Conservation (phyloP, 2,797 vertebrate genomes). For the Sphenodon punctatus region DNA sequence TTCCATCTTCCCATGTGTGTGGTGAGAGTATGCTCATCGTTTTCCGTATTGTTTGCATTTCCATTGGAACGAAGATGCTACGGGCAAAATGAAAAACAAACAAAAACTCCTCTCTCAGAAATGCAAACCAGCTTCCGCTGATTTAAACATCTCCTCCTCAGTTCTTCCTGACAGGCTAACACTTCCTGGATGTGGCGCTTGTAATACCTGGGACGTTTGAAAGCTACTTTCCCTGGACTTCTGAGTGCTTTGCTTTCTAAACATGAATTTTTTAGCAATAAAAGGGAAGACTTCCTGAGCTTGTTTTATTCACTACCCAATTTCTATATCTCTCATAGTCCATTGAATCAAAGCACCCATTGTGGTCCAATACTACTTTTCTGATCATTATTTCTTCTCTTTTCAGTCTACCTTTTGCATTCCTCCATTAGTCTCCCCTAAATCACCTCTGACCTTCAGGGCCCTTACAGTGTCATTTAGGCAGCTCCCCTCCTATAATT, state of each 20-base stretch:
- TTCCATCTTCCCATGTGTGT: neutral
- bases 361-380: neutral
- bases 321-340: too few species aligned
- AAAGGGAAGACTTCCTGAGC: neutral
- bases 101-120: conserved; percentile 6
- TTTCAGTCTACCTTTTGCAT: too few species aligned
- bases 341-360: neutral
- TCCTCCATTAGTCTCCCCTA: too few species aligned
- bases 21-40: neutral
- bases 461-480: too few species aligned
- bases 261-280: neutral
- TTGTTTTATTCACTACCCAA: neutral
- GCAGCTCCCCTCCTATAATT: too few species aligned
- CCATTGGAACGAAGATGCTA: neutral
- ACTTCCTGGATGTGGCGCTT: neutral
- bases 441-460: too few species aligned
- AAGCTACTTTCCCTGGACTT: neutral
- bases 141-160: neutral
- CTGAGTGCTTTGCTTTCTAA: neutral
- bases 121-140: neutral
- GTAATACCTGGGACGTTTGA: neutral
- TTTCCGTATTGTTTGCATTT: conserved; percentile 1
- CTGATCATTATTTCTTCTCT: neutral
- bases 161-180: neutral
- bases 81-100: neutral